phyloP scores from a whole-genome alignment of 2,113 vertebrate genomes.

The Ceyx melanurus region DNA sequence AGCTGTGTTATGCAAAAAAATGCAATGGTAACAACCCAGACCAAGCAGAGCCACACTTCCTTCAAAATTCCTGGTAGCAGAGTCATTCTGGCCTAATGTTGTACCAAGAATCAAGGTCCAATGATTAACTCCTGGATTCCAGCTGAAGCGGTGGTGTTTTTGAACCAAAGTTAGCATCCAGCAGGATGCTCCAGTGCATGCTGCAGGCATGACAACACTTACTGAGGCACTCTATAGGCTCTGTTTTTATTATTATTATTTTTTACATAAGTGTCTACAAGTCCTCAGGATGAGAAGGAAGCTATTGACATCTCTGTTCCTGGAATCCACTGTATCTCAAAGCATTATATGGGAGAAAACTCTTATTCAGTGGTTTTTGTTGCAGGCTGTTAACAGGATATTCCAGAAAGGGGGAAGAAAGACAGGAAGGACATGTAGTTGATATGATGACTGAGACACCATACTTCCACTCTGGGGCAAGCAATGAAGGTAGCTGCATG shows the following conservation, averaged over 20 bases:
- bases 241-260: neutral
- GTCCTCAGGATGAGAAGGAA: neutral
- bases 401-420: neutral
- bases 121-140: neutral
- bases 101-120: neutral
- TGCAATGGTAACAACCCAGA: neutral
- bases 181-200: neutral
- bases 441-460: rapidly evolving
- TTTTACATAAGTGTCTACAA: neutral
- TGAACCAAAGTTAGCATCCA: neutral
- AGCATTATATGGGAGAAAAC: neutral
- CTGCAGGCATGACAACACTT: neutral
- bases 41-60: neutral
- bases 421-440: neutral
- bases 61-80: neutral
- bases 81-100: neutral
- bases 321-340: neutral
- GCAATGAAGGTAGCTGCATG: neutral
- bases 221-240: neutral
- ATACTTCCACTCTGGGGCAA: neutral
- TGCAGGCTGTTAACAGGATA: neutral
- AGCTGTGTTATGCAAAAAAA: neutral
- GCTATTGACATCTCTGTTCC: neutral
- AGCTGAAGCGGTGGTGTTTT: neutral
- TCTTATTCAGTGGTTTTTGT: neutral